Conservation (phyloP, 2,797 vertebrate genomes). For the Aldrovandia affinis region DNA sequence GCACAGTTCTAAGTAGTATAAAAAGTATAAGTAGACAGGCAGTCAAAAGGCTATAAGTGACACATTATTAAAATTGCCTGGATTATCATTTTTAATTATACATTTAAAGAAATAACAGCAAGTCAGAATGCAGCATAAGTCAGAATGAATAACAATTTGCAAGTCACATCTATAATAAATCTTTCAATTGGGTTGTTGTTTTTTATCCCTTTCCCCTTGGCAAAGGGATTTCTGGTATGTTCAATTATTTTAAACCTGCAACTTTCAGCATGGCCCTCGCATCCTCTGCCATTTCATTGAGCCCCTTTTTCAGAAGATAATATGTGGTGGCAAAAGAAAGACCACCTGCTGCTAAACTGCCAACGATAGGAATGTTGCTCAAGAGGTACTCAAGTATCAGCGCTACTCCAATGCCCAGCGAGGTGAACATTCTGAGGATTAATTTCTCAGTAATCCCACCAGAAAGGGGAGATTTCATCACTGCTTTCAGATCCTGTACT, state of each 20-base stretch:
- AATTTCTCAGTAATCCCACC: not conserved
- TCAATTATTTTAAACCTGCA: slow-evolving; percentile 25
- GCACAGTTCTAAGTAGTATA: too few relatives aligned
- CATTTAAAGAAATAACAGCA: too few relatives aligned
- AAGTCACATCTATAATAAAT: too few relatives aligned
- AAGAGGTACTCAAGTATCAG: slow-evolving; percentile 11
- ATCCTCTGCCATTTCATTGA: slow-evolving; percentile 35
- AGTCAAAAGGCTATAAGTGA: too few relatives aligned
- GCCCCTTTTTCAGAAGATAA: slow-evolving; percentile 25
- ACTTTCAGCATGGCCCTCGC: slow-evolving; percentile 38
- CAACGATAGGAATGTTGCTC: slow-evolving; percentile 39
- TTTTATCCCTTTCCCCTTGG: too few relatives aligned
- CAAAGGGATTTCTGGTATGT: not conserved
- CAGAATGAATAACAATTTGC: too few relatives aligned
- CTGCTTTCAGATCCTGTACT: slow-evolving; percentile 24
- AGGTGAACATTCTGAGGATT: slow-evolving; percentile 25
- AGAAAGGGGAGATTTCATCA: slow-evolving; percentile 28
- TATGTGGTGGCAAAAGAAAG: slow-evolving; percentile 28
- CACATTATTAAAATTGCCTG: too few relatives aligned
- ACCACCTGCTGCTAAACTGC: slow-evolving; percentile 31
- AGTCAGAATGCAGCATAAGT: too few relatives aligned
- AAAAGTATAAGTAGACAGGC: too few relatives aligned
- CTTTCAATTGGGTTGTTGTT: too few relatives aligned
- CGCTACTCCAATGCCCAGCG: not conserved
- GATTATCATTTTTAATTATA: too few relatives aligned